A percentile compares a stretch with the other conserved stretches of the same genome.
phyloP scores from a whole-genome alignment of 2,113 vertebrate species.

The Gallinago media region DNA sequence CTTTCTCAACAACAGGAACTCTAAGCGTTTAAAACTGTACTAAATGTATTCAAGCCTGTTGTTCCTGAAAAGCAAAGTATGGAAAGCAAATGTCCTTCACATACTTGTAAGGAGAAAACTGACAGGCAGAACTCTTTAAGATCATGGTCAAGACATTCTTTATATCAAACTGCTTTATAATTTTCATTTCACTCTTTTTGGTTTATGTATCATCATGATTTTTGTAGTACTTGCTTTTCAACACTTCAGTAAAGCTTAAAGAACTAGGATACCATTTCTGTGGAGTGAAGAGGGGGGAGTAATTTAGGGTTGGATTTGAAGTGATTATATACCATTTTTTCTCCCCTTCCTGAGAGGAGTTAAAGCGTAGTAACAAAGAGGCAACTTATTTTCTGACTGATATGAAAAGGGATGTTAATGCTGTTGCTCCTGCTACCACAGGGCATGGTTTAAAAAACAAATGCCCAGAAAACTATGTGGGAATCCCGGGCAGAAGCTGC shows the following conservation, averaged over 20 bases:
- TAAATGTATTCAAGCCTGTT: background rate
- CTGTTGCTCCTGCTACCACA: background rate
- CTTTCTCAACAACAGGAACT: background rate
- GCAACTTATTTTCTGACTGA: background rate
- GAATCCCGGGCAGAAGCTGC: background rate
- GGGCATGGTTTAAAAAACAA: background rate
- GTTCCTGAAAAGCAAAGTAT: background rate
- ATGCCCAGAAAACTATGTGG: accelerated
- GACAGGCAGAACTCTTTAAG: background rate
- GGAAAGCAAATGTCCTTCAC: background rate
- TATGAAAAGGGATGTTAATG: background rate
- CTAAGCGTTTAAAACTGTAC: background rate
- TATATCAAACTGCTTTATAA: background rate
- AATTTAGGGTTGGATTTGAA: background rate
- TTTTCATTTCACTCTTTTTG: background rate
- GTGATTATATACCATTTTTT: background rate
- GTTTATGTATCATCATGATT: background rate
- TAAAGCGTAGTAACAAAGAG: background rate
- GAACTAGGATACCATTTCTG: background rate
- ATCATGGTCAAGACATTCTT: background rate
- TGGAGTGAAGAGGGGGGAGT: background rate
- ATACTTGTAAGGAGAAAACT: background rate
- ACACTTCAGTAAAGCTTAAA: background rate
- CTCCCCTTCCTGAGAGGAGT: background rate
- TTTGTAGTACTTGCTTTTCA: background rate